Evolutionary conservation across 2,797 vertebrate species (phyloP).

Genomic region (Sarcophilus harrisii): DNA sequence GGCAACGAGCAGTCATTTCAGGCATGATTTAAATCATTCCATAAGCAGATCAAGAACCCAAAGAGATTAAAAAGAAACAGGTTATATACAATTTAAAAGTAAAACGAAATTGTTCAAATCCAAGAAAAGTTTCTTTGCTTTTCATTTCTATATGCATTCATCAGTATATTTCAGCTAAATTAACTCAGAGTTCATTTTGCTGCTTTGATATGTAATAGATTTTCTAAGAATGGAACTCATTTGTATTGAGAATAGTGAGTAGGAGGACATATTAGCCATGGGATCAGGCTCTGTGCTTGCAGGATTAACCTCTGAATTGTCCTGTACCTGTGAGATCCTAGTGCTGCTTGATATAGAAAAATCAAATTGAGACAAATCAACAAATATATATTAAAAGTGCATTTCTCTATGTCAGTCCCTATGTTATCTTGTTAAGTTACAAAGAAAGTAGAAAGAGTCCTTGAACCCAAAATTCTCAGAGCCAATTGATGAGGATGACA

Average conservation of each 20-base stretch:
- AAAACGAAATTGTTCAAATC: not conserved
- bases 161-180: not conserved
- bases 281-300: not conserved
- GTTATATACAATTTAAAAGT: not conserved
- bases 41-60: constrained; percentile 55
- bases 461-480: not conserved
- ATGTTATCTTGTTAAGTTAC: not conserved
- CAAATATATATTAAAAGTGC: not conserved
- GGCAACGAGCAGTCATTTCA: constrained; percentile 37
- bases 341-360: not conserved
- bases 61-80: constrained; percentile 16
- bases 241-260: not conserved
- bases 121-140: not conserved
- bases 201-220: not conserved
- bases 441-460: not conserved
- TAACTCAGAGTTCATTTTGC: not conserved
- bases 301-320: not conserved
- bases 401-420: not conserved
- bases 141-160: not conserved
- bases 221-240: not conserved
- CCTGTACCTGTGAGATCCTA: not conserved
- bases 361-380: not conserved
- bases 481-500: not conserved
- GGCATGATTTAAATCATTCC: constrained; percentile 62
- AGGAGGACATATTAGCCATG: not conserved